Conservation (phyloP, 2,888 invertebrate genomes). For the Phrixothrix hirtus region DNA sequence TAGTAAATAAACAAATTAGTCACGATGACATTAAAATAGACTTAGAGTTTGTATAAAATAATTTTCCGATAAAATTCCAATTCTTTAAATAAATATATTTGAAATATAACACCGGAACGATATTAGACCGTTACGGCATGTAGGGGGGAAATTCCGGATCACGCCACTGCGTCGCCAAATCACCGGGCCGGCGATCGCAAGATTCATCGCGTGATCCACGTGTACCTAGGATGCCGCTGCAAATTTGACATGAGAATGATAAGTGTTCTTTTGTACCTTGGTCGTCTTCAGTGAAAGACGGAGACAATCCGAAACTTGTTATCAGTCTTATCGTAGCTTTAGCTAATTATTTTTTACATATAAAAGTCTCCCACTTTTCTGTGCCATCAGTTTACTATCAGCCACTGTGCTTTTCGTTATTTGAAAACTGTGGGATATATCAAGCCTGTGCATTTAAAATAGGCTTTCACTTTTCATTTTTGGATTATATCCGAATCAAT, state of each 20-base stretch:
- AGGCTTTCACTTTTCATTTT: neutral
- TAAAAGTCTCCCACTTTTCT: constrained; percentile 14
- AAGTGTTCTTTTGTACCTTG: constrained; percentile 23
- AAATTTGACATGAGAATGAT: constrained; percentile 16
- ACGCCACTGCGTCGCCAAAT: constrained; percentile 33
- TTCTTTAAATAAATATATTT: too few species aligned
- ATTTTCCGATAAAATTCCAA: too few species aligned
- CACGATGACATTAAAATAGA: too few species aligned
- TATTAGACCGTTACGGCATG: constrained; percentile 7
- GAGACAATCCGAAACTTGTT: constrained; percentile 4
- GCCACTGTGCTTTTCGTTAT: neutral
- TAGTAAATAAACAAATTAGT: too few species aligned
- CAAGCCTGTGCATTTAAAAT: neutral
- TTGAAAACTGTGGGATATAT: too few species aligned
- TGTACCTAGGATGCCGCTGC: constrained; percentile 20
- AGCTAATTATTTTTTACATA: constrained; percentile 6
- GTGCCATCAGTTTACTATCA: neutral
- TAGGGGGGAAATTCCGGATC: constrained; percentile 16
- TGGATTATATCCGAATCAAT: constrained; percentile 3
- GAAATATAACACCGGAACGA: constrained; percentile 12
- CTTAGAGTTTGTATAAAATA: too few species aligned
- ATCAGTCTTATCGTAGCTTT: constrained; percentile 7
- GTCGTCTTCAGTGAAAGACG: constrained; percentile 7
- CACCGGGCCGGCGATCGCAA: constrained; percentile 25
- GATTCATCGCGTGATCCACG: constrained; percentile 32